Percentiles rank a stretch among this genome's conserved stretches.
phyloP scores from a whole-genome alignment of 2,797 vertebrate species.

The Tamandua tetradactyla region DNA sequence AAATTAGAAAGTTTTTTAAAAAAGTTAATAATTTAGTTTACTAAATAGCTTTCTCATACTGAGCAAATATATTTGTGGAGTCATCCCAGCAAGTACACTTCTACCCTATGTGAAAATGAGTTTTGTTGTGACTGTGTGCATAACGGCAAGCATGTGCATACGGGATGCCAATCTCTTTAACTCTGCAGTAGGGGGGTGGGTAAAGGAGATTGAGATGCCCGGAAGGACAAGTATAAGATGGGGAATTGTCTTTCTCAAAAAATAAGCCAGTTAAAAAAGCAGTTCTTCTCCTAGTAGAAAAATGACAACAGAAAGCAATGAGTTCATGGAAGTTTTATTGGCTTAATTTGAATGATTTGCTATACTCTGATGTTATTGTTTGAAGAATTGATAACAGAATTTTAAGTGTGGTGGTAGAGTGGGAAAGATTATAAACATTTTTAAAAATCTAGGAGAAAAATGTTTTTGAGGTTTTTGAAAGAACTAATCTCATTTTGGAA shows the following conservation, averaged over 20 bases:
- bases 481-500: neutral
- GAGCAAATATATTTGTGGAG: neutral
- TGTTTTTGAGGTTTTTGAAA: slow-evolving; percentile 27
- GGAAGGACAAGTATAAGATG: neutral
- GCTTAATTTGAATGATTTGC: neutral
- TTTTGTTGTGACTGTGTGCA: neutral
- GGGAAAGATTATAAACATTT: neutral
- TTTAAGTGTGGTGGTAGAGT: neutral
- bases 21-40: neutral
- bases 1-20: neutral
- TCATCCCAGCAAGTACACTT: neutral
- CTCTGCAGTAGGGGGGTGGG: neutral
- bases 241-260: neutral
- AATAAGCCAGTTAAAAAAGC: neutral
- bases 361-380: neutral
- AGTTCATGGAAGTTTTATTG: neutral
- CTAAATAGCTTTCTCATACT: neutral
- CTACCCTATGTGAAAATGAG: neutral
- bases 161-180: neutral
- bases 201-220: neutral
- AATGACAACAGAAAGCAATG: neutral
- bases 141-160: neutral
- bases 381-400: slow-evolving; percentile 16
- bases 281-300: neutral
- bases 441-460: slow-evolving; percentile 19